These are phyloP conservation scores for Nyctibius grandis DNA, from an alignment of 2,797 vertebrate genomes.

Conservation along the genomic window DNA sequence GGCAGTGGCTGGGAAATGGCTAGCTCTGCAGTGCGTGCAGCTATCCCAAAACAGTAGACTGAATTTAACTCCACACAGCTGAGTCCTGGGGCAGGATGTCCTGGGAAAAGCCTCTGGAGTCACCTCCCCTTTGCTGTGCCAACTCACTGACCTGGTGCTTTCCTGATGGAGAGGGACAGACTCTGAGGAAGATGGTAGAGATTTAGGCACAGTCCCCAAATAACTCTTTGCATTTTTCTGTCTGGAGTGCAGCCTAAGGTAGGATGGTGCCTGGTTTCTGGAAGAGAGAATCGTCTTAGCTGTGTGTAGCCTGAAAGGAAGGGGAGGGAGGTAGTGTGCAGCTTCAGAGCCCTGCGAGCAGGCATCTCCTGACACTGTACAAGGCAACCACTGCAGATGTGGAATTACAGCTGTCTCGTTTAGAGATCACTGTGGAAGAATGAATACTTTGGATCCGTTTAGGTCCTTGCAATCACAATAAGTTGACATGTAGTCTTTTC, in stretches of 20 bases:
- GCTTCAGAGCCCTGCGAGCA: not conserved
- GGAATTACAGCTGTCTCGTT: not conserved
- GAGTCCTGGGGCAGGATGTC: not conserved
- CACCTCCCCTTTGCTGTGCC: not conserved
- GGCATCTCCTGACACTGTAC: not conserved
- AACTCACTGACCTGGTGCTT: accelerated
- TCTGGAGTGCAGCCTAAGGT: not conserved
- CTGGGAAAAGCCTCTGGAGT: not conserved
- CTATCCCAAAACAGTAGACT: not conserved
- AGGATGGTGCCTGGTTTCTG: not conserved
- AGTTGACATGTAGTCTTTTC: not conserved
- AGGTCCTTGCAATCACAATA: not conserved
- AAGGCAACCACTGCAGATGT: not conserved
- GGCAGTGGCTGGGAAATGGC: not conserved
- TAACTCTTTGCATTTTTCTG: not conserved
- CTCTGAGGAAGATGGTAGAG: not conserved
- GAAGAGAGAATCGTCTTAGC: not conserved
- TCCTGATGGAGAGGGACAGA: not conserved
- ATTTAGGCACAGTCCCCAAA: not conserved
- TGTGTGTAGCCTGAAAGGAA: not conserved
- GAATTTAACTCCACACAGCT: not conserved
- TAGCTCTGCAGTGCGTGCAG: not conserved
- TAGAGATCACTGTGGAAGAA: not conserved
- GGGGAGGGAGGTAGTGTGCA: accelerated
- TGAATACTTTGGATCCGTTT: not conserved